Evolutionary conservation across 2,113 vertebrate species (phyloP), one percentile per base, ranked within the genome.

Genomic region (Periophthalmus modestus): DNA sequence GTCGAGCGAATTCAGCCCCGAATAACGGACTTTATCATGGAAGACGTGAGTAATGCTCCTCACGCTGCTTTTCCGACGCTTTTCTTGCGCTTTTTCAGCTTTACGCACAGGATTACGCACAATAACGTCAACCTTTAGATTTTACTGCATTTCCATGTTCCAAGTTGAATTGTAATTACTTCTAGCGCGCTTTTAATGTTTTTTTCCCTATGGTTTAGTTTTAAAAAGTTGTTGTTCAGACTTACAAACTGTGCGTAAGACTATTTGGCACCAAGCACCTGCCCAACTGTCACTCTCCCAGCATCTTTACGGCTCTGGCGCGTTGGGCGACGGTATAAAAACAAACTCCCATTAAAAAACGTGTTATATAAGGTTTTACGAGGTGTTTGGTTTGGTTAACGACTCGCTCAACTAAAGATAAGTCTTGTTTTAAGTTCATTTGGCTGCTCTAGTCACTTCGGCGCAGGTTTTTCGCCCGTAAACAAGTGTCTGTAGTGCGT

Each of bases 11-110:
- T 68, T 39, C 13, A 2, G 69, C 0, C 71, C 58, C 80, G 80
- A 52, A 80, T 88, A 89, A 86, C 88, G 86, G 88, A 82, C 73
- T 75, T 62, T 62, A 89, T 75, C 82, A 89, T 89, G 88, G 88
- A 83, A 81, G 86, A 88, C 85, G 88, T 89, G 72, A 89, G 88
- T 89, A 83, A n/a, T 14, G 57, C 9, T n/a, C 0, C 19, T 46
- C 0, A 6, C 7, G 39, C 21, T 47, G 11, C 23, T 14, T 7
- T 28, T 16, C 19, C 15, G 7, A 0, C 4, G 28, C 62, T 3
- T 55, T 59, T 65, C 19, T 36, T 46, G 4, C 28, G 39, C 13
- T 13, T 16, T 19, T 54, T 11, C 15, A 47, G 43, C 1, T 67
- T 67, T 65, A 13, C 18, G 36, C 43, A 10, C n/a, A 48, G 7